Conservation (phyloP, 2,797 vertebrate species). For the Alectoris magna region DNA sequence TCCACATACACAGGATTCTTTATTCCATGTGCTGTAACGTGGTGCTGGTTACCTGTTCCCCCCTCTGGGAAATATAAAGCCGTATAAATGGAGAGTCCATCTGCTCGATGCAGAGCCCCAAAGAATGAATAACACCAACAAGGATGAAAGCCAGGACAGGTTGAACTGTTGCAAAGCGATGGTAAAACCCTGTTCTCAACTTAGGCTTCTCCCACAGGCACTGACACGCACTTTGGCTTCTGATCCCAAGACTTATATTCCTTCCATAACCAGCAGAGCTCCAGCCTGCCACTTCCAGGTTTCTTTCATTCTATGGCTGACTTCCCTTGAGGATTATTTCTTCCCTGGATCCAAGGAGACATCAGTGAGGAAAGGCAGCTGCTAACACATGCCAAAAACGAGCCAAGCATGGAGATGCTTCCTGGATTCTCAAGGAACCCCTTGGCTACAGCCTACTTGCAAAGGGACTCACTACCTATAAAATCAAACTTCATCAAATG, state of each 20-base stretch:
- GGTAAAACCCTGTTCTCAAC: neutral
- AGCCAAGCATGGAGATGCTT: neutral
- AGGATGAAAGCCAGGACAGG: neutral
- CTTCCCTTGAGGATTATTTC: neutral
- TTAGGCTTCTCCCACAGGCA: neutral
- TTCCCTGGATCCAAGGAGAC: neutral
- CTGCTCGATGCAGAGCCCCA: neutral
- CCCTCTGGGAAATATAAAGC: neutral
- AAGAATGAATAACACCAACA: neutral
- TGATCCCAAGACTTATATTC: neutral
- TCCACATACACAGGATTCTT: neutral
- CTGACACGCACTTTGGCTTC: neutral
- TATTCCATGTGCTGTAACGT: fast-evolving
- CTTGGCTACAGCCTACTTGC: neutral
- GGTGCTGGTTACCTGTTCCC: neutral
- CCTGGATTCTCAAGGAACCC: neutral
- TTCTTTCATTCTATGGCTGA: neutral
- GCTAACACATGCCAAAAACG: neutral
- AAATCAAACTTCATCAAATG: neutral
- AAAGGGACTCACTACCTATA: neutral
- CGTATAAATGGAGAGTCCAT: neutral
- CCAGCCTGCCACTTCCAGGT: neutral
- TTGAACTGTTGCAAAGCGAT: neutral
- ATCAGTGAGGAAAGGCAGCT: neutral
- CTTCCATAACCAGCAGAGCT: neutral